Conservation (phyloP, 1,140 invertebrate genomes). For the Megalonaias nervosa region DNA sequence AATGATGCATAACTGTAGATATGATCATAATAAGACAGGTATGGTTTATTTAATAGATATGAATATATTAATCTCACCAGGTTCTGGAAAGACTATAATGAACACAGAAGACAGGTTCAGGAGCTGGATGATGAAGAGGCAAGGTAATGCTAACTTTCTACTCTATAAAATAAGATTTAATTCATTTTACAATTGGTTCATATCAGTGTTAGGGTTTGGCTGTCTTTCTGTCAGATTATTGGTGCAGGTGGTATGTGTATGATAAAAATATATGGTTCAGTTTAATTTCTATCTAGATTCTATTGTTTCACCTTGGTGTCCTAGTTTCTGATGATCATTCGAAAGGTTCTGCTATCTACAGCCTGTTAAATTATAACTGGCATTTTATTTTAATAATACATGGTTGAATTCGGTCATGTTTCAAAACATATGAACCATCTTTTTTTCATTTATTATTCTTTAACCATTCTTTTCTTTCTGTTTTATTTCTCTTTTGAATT, state of each 20-base stretch:
- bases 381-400: too few relatives aligned
- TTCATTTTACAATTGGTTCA: neutral
- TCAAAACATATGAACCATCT: too few relatives aligned
- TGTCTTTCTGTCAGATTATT: neutral
- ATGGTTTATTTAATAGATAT: constrained; percentile 10
- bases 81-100: constrained; percentile 92
- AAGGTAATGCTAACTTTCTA: constrained; percentile 72
- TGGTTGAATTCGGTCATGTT: too few relatives aligned
- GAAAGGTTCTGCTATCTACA: too few relatives aligned
- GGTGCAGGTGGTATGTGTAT: neutral
- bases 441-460: too few relatives aligned
- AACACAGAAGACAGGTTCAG: constrained; percentile 88
- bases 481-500: too few relatives aligned
- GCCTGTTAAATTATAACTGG: too few relatives aligned
- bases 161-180: neutral
- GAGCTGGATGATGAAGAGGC: constrained; percentile 91
- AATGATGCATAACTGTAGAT: neutral
- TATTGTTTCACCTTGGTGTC: too few relatives aligned
- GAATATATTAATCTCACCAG: constrained; percentile 39
- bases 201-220: neutral
- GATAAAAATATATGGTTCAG: neutral
- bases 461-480: too few relatives aligned
- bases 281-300: too few relatives aligned
- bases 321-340: too few relatives aligned
- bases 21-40: constrained; percentile 1